These are phyloP conservation scores for Lymantria monacha DNA, from an alignment of 2,888 invertebrate species.

Conservation along the genomic window DNA sequence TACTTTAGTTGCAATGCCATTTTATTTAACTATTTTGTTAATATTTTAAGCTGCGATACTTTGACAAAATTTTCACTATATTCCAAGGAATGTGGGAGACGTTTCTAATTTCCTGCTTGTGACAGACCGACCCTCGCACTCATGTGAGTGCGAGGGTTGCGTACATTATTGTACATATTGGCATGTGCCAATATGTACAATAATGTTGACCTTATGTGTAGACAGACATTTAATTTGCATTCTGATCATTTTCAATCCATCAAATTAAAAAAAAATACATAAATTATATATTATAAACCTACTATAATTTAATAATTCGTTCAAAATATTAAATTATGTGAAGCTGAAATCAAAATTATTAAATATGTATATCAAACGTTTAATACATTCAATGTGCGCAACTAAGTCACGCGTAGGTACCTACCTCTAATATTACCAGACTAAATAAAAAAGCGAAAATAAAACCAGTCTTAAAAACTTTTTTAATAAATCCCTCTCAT, in stretches of 20 bases:
- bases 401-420: not conserved
- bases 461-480: constrained; percentile 6
- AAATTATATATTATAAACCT: too few relatives aligned
- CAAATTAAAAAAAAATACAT: too few relatives aligned
- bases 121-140: constrained; percentile 28
- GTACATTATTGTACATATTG: too few relatives aligned
- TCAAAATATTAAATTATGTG: too few relatives aligned
- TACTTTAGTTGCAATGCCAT: not conserved
- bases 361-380: too few relatives aligned
- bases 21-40: constrained; percentile 7
- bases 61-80: not conserved
- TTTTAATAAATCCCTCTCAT: constrained; percentile 8
- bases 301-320: too few relatives aligned
- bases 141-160: too few relatives aligned
- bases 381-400: not conserved
- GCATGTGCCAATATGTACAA: constrained; percentile 28
- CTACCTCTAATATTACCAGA: constrained; percentile 1
- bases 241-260: too few relatives aligned
- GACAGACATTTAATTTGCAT: too few relatives aligned
- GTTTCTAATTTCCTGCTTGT: constrained; percentile 51
- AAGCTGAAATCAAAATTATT: too few relatives aligned
- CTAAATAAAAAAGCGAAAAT: constrained; percentile 3
- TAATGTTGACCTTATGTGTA: not conserved
- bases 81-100: constrained; percentile 28
- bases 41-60: not conserved